Base-by-base conservation (phyloP, 2,888 invertebrate species). In the Crematogaster levior region DNA sequence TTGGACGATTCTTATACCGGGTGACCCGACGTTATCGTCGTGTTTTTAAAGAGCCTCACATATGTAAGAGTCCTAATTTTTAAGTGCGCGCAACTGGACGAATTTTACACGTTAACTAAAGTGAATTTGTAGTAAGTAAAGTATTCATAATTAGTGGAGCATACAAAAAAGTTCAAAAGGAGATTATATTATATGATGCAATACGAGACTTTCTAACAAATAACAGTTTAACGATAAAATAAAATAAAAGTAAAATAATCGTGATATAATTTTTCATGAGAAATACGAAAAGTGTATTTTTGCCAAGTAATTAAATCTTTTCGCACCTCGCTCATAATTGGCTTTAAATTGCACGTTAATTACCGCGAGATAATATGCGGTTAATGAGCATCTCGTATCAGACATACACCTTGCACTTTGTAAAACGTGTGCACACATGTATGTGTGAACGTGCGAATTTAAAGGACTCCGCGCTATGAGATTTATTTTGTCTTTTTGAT, bases 231-330 rank as follows among this genome's bases (percentile, higher is more conserved):
- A 40, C 34, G 12, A n/a, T n/a, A n/a, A n/a, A n/a, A n/a, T n/a
- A n/a, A n/a, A n/a, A n/a, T n/a, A n/a, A n/a, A n/a, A n/a, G n/a
- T n/a, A n/a, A n/a, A n/a, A n/a, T n/a, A n/a, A n/a, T n/a, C n/a
- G n/a, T n/a, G n/a, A n/a, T n/a, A 63, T 51, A 18, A 48, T 34
- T 46, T 37, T 27, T 3, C 34, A 34, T 61, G 34, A 48, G 51
- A 65, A 77, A 37, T 7, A 9, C n/a, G 9, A 27, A 63, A 74
- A 48, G 58, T 21, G 9, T 21, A 21, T 37, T 24, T 24, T 4
- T 15, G 40, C 18, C 15, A 43, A 56, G 34, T 79, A 79, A 79
- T 79, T 56, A 68, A 66, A 56, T 56, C 21, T 21, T 66, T 77
- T 77, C 30, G 40, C 43, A 40, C 66, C 30, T 66, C 30, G 30